phyloP scores from a whole-genome alignment of 2,888 invertebrate genomes.

The Lasioglossum villosulum region DNA sequence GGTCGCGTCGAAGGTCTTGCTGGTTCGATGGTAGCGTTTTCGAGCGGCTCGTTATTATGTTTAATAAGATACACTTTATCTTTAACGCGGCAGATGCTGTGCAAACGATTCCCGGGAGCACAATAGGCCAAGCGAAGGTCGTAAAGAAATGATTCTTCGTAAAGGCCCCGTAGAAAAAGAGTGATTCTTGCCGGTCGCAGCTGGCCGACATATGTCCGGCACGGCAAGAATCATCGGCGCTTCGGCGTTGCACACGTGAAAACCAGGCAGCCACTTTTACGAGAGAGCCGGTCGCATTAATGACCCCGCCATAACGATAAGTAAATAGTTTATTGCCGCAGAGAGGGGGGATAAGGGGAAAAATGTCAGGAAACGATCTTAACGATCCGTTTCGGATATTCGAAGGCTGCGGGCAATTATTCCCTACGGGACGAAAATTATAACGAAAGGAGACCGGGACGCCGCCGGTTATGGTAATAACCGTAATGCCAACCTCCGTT shows the following conservation, averaged over 20 bases:
- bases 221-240: slow-evolving; percentile 4
- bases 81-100: background rate
- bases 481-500: background rate
- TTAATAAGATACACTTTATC: slow-evolving; percentile 8
- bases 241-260: background rate
- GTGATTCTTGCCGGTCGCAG: slow-evolving; percentile 6
- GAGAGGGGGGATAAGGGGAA: background rate
- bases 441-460: background rate
- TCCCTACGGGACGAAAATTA: background rate
- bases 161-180: background rate
- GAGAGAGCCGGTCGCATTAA: slow-evolving; percentile 2
- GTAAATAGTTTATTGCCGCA: background rate
- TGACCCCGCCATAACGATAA: slow-evolving; percentile 1
- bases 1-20: background rate
- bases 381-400: slow-evolving; percentile 6
- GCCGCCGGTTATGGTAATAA: background rate
- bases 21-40: background rate
- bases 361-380: background rate
- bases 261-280: slow-evolving; percentile 1
- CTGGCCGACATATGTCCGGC: background rate
- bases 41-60: background rate
- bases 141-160: slow-evolving; percentile 4
- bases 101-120: slow-evolving; percentile 6
- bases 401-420: background rate
- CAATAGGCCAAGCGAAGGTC: slow-evolving; percentile 4